A percentile compares a stretch with the other conserved stretches of the same genome.
These are phyloP conservation scores for Ia io DNA, from an alignment of 2,113 vertebrate genomes.

Conservation along the genomic window DNA sequence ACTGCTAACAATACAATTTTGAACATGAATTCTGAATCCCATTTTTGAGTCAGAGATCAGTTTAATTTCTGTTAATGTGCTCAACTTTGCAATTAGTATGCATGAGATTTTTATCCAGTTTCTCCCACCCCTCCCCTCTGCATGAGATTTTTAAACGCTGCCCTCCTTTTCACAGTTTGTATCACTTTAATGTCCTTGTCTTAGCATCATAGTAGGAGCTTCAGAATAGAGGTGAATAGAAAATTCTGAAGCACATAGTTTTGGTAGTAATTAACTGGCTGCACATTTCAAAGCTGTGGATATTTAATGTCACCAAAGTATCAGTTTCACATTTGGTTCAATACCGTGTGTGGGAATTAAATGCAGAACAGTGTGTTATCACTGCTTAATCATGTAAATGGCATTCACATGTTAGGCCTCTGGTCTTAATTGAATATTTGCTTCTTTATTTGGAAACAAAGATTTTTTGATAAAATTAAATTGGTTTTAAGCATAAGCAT, in stretches of 20 bases:
- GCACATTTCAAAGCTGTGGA: conserved; percentile 68
- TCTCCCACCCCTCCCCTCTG: background rate
- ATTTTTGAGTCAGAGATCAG: conserved; percentile 31
- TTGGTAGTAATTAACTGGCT: conserved; percentile 63
- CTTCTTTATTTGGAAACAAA: conserved; percentile 77
- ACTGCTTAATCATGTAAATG: conserved; percentile 70
- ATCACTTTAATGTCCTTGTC: conserved; percentile 7
- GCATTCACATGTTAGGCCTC: conserved; percentile 67
- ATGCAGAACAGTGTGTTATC: conserved; percentile 61
- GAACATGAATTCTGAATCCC: background rate
- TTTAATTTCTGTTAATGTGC: conserved; percentile 4
- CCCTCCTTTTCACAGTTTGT: conserved; percentile 15
- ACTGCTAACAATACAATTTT: background rate
- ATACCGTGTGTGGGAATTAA: conserved; percentile 68
- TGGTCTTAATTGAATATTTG: conserved; percentile 74
- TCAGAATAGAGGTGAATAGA: conserved; percentile 33
- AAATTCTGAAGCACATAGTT: conserved; percentile 24
- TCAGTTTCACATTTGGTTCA: conserved; percentile 74
- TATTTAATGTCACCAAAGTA: conserved; percentile 71
- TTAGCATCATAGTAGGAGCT: background rate
- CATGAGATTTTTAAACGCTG: conserved; percentile 28
- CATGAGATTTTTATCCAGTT: background rate
- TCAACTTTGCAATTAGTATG: background rate
- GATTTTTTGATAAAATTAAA: conserved; percentile 72
- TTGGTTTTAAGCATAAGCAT: conserved; percentile 67